Evolutionary conservation across 1,140 invertebrate genomes (phyloP), one percentile per base, ranked within the genome.

Genomic region (Drosophila dunni): DNA sequence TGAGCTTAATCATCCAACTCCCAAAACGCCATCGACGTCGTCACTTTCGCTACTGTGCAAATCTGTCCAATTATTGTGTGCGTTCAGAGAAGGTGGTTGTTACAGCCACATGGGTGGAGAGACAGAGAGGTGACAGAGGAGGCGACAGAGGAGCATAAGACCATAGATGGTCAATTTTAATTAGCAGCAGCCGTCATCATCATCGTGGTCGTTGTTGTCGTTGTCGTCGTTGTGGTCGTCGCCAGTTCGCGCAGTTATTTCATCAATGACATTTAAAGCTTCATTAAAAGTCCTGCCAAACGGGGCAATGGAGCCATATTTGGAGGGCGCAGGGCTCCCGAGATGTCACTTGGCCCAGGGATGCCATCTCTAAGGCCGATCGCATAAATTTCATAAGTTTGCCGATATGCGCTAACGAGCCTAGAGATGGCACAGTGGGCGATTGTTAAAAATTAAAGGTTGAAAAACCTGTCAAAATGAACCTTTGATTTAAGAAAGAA

Each of bases 251-350:
- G 57, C 65, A 86, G 84, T 65, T 89, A 89, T 89, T 89, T 84
- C 81, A 89, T 89, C 84, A 89, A 89, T 90, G 85, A 89, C 84
- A 89, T 89, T 89, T 89, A 89, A 90, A 79, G 85, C 84, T 89
- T 89, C 85, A 89, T 89, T 89, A 89, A 89, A 89, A 89, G 85
- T 88, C 84, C 84, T 84, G 80, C 74, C 79, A 78, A 84, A 76
- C 81, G 80, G 84, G 84, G 84, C 79, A 71, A 64, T 54, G 62
- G 50, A 50, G 70, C 83, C 83, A 80, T 88, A 88, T 89, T 84
- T 89, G 84, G 83, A 24, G 84, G 80, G 10, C 34, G 58, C 40
- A 60, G 56, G 63, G 70, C 53, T 15, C 51, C 50, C 29, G 44
- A 50, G 36, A 65, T 72, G 68, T 72, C 68, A 64, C 53, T 51